Conservation (phyloP, 2,113 vertebrate genomes). For the Xyrauchen texanus region DNA sequence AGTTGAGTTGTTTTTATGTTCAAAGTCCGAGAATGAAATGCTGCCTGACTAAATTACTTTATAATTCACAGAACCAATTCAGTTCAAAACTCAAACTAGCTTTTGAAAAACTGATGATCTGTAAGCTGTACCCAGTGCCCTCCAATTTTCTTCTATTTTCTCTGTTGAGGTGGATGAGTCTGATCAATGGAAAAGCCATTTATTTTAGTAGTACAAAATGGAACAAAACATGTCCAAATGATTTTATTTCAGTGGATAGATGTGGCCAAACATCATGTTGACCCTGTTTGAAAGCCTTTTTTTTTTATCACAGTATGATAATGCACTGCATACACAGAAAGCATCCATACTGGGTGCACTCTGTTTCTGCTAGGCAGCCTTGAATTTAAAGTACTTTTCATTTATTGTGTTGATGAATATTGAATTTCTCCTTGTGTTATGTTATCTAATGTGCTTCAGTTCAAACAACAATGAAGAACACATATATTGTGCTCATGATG, state of each 20-base stretch:
- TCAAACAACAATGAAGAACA: not conserved
- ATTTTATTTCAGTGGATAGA: not conserved
- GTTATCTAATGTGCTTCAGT: not conserved
- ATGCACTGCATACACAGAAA: not conserved
- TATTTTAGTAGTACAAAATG: not conserved
- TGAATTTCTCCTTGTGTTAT: not conserved
- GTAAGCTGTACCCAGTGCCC: too few species aligned
- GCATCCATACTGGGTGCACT: not conserved
- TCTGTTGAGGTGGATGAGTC: not conserved
- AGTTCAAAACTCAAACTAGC: too few species aligned
- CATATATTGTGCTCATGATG: not conserved
- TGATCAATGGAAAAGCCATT: not conserved
- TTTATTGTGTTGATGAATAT: not conserved
- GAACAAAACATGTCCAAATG: not conserved
- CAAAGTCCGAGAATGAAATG: not conserved
- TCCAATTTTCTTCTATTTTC: not conserved
- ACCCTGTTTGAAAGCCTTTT: not conserved
- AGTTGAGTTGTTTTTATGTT: constrained; percentile 5
- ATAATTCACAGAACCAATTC: not conserved
- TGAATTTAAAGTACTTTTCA: not conserved
- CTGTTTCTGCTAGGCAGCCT: not conserved
- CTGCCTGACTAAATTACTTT: not conserved
- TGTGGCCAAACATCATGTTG: not conserved
- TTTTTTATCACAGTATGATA: not conserved
- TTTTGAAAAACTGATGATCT: too few species aligned